Evolutionary conservation across 2,113 vertebrate genomes (phyloP), one percentile per base, ranked within the genome.

Genomic region (Menura novaehollandiae): DNA sequence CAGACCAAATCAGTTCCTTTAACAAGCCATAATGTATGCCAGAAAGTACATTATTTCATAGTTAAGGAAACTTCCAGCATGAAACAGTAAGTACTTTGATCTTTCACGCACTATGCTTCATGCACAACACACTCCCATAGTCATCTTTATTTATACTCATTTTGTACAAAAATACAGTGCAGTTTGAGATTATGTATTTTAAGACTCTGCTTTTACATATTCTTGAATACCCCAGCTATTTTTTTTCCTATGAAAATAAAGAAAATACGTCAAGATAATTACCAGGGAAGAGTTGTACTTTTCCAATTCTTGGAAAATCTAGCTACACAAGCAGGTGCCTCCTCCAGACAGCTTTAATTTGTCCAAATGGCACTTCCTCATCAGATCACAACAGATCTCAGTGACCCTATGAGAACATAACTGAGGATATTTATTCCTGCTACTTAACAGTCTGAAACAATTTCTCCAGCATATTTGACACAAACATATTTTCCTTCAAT

Each of bases 1-100:
- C 96, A 97, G 97, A 98, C 98, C 96, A 97, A 97, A 98, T 97
- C 97, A 97, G 96, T 96, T 93, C 94, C 92, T 95, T 98, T 98
- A 97, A 98, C 95, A 98, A 97, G 92, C 91, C 87, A 86, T 95
- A 98, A 97, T 93, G 93, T 93, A 97, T 85, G 97, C 94, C 96
- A 97, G 96, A 91, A 97, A 98, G 94, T 97, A 97, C 89, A 98
- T 98, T 97, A 97, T 97, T 97, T 97, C 92, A 95, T 94, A 97
- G 95, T 97, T 98, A 96, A 93, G 81, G 78, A 97, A 97, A 97
- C 77, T 97, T 98, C 85, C 85, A 95, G 97, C 93, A 96, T 93
- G 93, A 97, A 98, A 98, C 73, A 97, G 79, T 95, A 97, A 97
- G 85, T 92, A 95, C 97, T 98, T 97, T 98, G 97, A 98, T 98